Conservation (phyloP, 1,140 invertebrate species). For the Chymomyza costata region DNA sequence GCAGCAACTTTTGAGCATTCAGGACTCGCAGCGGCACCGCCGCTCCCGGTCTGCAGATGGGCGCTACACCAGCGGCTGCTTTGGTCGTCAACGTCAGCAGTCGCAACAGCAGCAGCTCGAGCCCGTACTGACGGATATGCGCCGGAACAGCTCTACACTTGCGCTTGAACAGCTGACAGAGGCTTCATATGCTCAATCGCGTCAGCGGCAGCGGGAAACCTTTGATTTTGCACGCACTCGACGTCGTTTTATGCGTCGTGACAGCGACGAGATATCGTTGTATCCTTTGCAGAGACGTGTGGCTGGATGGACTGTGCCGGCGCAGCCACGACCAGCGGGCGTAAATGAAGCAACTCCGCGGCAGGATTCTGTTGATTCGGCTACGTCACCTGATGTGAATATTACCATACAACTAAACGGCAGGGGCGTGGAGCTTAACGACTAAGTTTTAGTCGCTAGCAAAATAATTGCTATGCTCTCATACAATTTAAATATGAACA, state of each 20-base stretch:
- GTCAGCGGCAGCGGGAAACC: conserved; percentile 49
- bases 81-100: conserved; percentile 40
- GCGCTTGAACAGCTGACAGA: conserved; percentile 52
- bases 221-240: conserved; percentile 58
- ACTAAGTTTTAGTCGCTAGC: too few species aligned
- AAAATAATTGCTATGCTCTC: too few species aligned
- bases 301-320: background rate
- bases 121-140: conserved; percentile 6
- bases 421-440: conserved; percentile 53
- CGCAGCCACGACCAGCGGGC: background rate
- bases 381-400: conserved; percentile 22
- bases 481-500: too few species aligned
- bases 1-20: conserved; percentile 57
- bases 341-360: background rate
- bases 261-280: conserved; percentile 57
- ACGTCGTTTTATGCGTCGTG: conserved; percentile 47
- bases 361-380: conserved; percentile 8
- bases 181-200: conserved; percentile 55
- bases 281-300: conserved; percentile 27
- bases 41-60: conserved; percentile 67
- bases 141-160: conserved; percentile 42
- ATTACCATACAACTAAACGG: conserved; percentile 67
- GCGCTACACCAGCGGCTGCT: conserved; percentile 58
- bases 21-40: conserved; percentile 52
- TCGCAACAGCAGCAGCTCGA: conserved; percentile 11